phyloP scores from a whole-genome alignment of 2,797 vertebrate genomes.

The Characodon lateralis region DNA sequence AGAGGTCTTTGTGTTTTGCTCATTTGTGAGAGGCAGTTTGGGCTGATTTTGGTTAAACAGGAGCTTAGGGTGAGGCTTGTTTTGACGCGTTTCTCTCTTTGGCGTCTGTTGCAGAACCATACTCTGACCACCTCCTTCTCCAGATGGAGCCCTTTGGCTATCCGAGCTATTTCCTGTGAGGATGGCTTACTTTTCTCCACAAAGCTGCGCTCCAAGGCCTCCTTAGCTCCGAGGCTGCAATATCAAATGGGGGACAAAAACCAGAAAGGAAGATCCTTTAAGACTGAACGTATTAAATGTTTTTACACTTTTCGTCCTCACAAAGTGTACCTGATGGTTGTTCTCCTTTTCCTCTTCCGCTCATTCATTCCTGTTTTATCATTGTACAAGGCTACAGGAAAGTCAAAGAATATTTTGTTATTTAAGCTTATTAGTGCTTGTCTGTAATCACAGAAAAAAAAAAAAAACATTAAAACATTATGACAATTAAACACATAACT shows the following conservation, averaged over 20 bases:
- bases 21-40: slow-evolving; percentile 81
- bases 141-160: slow-evolving; percentile 94
- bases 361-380: slow-evolving; percentile 97
- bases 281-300: neutral
- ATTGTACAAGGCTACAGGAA: slow-evolving; percentile 88
- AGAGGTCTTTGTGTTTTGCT: slow-evolving; percentile 49
- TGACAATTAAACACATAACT: neutral
- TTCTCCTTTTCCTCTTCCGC: slow-evolving; percentile 95
- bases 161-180: slow-evolving; percentile 95
- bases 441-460: neutral
- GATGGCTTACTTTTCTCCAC: slow-evolving; percentile 96
- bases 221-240: slow-evolving; percentile 92
- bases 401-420: slow-evolving; percentile 1
- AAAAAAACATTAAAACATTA: neutral
- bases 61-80: slow-evolving; percentile 93
- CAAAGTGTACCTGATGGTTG: slow-evolving; percentile 92
- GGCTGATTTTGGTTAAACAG: slow-evolving; percentile 86
- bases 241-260: slow-evolving; percentile 13
- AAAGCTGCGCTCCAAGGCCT: slow-evolving; percentile 93
- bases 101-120: slow-evolving; percentile 98
- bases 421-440: neutral
- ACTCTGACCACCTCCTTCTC: slow-evolving; percentile 99
- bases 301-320: neutral
- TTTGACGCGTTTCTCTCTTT: slow-evolving; percentile 96
- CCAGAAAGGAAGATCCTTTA: neutral